These are phyloP conservation scores for Halcyon badia DNA, from an alignment of 2,797 vertebrate species.

Conservation along the genomic window DNA sequence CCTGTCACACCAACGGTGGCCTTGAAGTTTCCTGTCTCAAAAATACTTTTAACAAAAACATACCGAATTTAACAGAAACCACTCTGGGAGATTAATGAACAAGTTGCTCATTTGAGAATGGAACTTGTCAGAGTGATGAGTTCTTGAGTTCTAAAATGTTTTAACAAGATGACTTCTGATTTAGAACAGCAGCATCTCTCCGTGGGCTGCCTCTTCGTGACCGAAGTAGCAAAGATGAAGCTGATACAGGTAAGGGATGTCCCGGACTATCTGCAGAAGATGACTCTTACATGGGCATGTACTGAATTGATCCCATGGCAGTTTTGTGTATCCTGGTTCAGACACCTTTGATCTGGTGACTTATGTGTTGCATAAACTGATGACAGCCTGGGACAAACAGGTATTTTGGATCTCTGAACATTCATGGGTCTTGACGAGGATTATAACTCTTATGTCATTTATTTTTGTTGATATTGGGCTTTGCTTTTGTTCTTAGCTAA, in stretches of 20 bases:
- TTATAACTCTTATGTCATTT: neutral
- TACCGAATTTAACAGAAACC: neutral
- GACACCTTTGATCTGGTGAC: neutral
- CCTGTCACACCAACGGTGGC: neutral
- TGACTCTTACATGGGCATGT: rapidly evolving
- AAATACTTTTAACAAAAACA: neutral
- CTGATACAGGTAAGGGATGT: too few species aligned
- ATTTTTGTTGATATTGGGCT: neutral
- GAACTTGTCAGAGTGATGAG: neutral
- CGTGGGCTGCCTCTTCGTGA: neutral
- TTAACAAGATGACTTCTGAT: neutral
- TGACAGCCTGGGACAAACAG: neutral
- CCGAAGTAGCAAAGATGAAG: neutral
- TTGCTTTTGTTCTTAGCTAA: neutral
- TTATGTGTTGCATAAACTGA: neutral
- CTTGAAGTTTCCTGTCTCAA: neutral
- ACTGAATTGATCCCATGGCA: neutral
- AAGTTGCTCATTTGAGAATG: neutral
- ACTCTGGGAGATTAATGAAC: neutral
- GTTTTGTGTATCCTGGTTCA: rapidly evolving
- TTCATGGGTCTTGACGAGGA: neutral
- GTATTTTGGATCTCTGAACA: neutral
- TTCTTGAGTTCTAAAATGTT: neutral
- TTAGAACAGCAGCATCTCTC: neutral
- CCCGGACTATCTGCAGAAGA: neutral